Evolutionary conservation across 2,888 invertebrate genomes (phyloP), one percentile per base, ranked within the genome.

Genomic region (Gibbula magus): DNA sequence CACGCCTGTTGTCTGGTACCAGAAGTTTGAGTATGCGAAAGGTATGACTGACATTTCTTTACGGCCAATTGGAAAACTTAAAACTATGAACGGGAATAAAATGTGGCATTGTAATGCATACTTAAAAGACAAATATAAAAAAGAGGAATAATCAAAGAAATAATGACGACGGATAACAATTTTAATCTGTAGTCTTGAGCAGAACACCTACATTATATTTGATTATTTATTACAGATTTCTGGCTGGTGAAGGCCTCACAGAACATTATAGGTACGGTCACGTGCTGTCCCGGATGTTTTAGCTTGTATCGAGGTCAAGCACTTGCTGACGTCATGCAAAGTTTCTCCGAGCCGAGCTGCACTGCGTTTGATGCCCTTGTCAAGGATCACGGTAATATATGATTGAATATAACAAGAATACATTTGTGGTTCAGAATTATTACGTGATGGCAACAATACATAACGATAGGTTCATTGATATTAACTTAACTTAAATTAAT

Each of bases 11-110:
- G 87, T 88, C 20, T 88, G 88, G 88, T 88, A 87, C 74, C 88
- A 88, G 81, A 88, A 86, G 76, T 88, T 88, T 79, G 88, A 88
- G 75, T 88, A 88, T 66, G 87, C 88, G 0, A 88, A 88, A 87
- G 88, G 88, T 88, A 80, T 45, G 10, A 10, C 13, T 45, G 45
- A 10, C 10, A 45, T 45, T 45, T 45, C 4, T 5, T 10, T 5
- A 45, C 1, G 13, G 45, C 13, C 45, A 5, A 45, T 1, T 45
- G 5, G 45, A 13, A 45, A 45, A 45, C n/a, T 45, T 5, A 45
- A 45, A 35, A 45, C 5, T 8, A 45, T 8, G 10, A n/a, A n/a
- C n/a, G n/a, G n/a, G n/a, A n/a, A 45, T 45, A 13, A 45, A 5
- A 45, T 45, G 45, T n/a, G n/a, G n/a, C n/a, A n/a, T n/a, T n/a